phyloP scores from a whole-genome alignment of 2,113 vertebrate species.

The Albula goreensis region DNA sequence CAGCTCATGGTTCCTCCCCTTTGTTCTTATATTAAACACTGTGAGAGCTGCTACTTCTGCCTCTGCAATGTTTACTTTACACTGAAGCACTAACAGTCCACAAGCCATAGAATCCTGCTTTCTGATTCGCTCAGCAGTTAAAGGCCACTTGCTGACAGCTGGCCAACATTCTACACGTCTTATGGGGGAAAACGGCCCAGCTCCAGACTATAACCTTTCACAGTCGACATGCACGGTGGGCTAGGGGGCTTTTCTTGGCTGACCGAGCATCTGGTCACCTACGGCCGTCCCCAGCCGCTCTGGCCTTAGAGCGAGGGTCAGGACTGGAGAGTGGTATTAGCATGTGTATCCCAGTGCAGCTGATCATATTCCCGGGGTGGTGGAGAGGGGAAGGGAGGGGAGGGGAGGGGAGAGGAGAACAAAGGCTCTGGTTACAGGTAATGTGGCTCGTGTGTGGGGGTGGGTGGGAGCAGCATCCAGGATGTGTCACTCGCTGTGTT shows the following conservation, averaged over 20 bases:
- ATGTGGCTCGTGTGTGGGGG: neutral
- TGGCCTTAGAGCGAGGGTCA: neutral
- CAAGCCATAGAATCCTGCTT: neutral
- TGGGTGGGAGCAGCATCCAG: neutral
- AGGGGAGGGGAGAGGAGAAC: neutral
- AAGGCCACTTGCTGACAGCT: neutral
- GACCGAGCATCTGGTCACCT: neutral
- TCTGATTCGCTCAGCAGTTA: neutral
- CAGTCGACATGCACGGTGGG: neutral
- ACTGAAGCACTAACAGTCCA: neutral
- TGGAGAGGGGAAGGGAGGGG: neutral
- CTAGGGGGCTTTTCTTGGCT: neutral
- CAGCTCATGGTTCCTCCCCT: too few species aligned
- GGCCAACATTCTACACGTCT: neutral
- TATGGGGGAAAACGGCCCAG: neutral
- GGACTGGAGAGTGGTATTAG: neutral
- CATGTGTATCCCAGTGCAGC: neutral
- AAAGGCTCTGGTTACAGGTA: slow-evolving; percentile 22
- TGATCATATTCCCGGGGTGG: neutral
- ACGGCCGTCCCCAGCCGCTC: neutral
- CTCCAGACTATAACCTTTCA: neutral
- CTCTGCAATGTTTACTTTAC: neutral
- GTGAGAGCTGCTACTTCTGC: neutral
- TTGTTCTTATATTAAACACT: too few species aligned
- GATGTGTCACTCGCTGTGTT: slow-evolving; percentile 15